These are phyloP conservation scores for Pseudocheirus occidentalis DNA, from an alignment of 2,797 vertebrate genomes.

Conservation along the genomic window DNA sequence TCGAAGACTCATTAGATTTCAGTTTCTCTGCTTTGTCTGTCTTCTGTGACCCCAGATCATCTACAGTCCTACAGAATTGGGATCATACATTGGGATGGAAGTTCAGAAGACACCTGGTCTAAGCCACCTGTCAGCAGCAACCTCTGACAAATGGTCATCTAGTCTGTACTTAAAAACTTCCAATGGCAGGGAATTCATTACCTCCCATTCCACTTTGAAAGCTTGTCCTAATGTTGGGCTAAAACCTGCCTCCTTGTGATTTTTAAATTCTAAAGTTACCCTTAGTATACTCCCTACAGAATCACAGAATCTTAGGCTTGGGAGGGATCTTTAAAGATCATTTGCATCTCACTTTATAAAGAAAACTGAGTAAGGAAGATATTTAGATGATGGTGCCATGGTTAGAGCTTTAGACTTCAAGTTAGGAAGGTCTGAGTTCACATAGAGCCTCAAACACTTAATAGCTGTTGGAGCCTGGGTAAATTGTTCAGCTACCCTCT, in stretches of 20 bases:
- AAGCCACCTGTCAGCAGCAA: not conserved
- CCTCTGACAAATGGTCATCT: not conserved
- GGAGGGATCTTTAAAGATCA: too few relatives aligned
- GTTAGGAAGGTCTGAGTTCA: not conserved
- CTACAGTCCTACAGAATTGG: not conserved
- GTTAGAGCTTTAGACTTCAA: not conserved
- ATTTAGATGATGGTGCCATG: not conserved
- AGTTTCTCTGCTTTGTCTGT: not conserved
- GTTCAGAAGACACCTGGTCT: not conserved
- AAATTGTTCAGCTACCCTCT: not conserved
- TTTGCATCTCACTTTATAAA: too few relatives aligned
- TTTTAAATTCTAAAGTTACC: too few relatives aligned
- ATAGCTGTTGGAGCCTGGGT: not conserved
- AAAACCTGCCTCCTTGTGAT: too few relatives aligned
- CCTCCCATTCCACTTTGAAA: not conserved
- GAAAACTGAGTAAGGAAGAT: not conserved
- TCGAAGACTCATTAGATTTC: not conserved
- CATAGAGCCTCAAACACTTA: not conserved
- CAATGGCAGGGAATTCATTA: not conserved
- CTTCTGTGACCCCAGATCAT: not conserved
- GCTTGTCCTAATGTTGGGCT: too few relatives aligned
- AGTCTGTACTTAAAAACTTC: not conserved
- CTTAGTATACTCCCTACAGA: too few relatives aligned
- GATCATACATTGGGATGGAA: not conserved
- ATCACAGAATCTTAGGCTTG: too few relatives aligned